Base-by-base conservation (phyloP, 2,113 vertebrate species). In the Indicator indicator region DNA sequence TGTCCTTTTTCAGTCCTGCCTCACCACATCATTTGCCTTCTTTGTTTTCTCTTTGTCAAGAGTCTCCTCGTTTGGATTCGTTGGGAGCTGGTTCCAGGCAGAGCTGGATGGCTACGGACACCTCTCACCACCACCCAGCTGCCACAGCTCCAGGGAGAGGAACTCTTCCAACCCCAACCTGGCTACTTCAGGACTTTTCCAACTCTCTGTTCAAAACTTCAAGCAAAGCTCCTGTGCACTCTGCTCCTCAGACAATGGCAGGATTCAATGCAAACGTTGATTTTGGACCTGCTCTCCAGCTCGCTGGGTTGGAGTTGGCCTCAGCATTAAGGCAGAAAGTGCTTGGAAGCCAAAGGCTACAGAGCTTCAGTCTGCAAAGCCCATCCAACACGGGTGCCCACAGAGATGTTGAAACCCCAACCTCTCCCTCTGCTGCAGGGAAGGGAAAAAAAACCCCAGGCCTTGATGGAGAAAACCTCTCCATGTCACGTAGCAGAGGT, bases 181-280 rank as follows among this genome's bases (percentile, higher is more conserved):
- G 89, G 87, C 89, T 85, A 73, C 86, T 77, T 10, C 83, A 54
- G 0, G 21, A 9, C 68, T 91, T 78, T 96, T 92, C 94, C 96
- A 83, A 16, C 42, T 14, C 81, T 15, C 91, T 86, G 85, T 20
- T 77, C 17, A 12, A 21, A 83, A 83, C 15, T 74, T 21, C 58
- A 48, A 81, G 81, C 59, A 27, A 44, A 50, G 23, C 62, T 64
- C 56, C 84, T 32, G 56, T 2, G n/a, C 4, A 1, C 88, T 85
- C 86, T 27, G 86, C 85, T 69, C 75, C 32, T 60, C 91, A 87
- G 83, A 95, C 95, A 96, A 95, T 72, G 94, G 90, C 83, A 86
- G 93, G 60, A 95, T 94, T 96, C 92, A 95, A 83, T 6, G 90
- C 71, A 40, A 96, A 92, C 56, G 69, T 94, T 95, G 96, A 88